phyloP scores from a whole-genome alignment of 2,797 vertebrate genomes.

The Meriones psammophilus region DNA sequence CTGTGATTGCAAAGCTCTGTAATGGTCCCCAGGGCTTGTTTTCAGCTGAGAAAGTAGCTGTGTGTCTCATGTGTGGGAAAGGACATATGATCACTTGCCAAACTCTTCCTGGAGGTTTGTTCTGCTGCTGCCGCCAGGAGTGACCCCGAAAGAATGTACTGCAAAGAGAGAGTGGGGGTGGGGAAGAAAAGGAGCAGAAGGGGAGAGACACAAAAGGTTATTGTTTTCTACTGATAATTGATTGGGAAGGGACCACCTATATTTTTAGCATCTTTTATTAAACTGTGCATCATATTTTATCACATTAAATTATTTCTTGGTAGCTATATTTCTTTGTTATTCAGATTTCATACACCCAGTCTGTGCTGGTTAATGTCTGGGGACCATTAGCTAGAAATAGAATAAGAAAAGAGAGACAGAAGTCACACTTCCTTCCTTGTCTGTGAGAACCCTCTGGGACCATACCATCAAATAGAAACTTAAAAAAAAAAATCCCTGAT shows the following conservation, averaged over 20 bases:
- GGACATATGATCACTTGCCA: conserved; percentile 75
- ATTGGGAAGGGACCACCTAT: not conserved
- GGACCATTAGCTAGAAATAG: not conserved
- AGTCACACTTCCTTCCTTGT: not conserved
- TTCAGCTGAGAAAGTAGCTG: not conserved
- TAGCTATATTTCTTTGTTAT: not conserved
- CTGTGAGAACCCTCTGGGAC: not conserved
- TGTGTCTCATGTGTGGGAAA: not conserved
- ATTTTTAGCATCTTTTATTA: not conserved
- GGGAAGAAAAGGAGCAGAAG: not conserved
- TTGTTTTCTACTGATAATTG: not conserved
- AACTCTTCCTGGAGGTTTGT: conserved; percentile 56
- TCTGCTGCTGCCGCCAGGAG: conserved; percentile 67
- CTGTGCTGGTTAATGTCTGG: not conserved
- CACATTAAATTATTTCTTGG: not conserved
- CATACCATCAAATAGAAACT: not conserved
- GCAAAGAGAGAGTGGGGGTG: not conserved
- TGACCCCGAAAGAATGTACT: conserved; percentile 82
- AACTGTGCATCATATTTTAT: not conserved
- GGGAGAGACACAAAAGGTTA: not conserved
- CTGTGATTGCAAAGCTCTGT: not conserved
- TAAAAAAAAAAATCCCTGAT: not conserved
- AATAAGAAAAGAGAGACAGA: conserved; percentile 2
- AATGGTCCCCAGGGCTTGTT: not conserved
- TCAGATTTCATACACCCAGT: not conserved